Evolutionary conservation across 2,888 invertebrate species (phyloP), one percentile per base, ranked within the genome.

Genomic region (Ennomos quercinarius): DNA sequence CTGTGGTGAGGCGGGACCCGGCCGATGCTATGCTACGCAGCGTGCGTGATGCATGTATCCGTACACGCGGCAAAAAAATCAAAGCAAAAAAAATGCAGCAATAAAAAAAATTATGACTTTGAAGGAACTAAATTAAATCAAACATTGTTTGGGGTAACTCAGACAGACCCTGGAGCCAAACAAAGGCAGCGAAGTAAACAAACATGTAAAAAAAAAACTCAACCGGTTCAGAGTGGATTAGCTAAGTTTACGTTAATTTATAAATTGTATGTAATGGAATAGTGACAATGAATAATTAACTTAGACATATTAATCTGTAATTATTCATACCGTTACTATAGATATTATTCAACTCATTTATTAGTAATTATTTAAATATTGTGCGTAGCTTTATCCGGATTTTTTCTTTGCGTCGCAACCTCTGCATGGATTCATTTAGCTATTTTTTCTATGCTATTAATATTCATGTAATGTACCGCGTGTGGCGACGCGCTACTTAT

Each of bases 21-120:
- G 77, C 74, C 82, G 36, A 74, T 78, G 77, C 71, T 73, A 69
- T 72, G 79, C 76, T 78, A 78, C 81, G 77, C 79, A 74, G 79
- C 87, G 85, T 85, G 89, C 85, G 83, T 80, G 81, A 65, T 82
- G 81, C 83, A 83, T 84, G 86, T 86, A 87, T 68, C 52, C 49
- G 82, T 81, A 89, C 66, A 11, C 85, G 69, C 66, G 68, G 73
- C 79, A 83, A 44, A 62, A 51, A 66, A 57, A 40, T 36, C 52
- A 34, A 11, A 46, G 8, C 1, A 35, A 12, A 41, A n/a, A 5
- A 35, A 37, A 48, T 10, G 8, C 2, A 11, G 2, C 10, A n/a
- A 49, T 35, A 10, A 8, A 9, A 45, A 35, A n/a, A 11, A 3
- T 17, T 27, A 4, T 27, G 0, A 27, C 6, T 27, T 27, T 27